These are phyloP conservation scores for Cyclopterus lumpus DNA, from an alignment of 2,797 vertebrate genomes.

Conservation along the genomic window DNA sequence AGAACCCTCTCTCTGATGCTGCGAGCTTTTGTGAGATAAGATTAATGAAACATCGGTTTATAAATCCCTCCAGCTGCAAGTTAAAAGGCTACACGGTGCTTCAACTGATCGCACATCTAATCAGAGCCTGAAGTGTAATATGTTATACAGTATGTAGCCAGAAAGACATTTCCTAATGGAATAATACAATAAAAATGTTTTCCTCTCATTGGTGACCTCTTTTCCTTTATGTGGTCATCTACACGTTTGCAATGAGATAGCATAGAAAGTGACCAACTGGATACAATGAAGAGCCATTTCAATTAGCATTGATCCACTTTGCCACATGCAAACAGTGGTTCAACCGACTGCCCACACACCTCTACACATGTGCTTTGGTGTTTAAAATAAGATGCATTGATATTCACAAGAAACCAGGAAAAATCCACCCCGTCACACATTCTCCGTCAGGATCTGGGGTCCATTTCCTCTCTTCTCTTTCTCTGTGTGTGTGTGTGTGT, in stretches of 20 bases:
- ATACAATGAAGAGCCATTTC: not conserved
- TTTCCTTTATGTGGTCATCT: not conserved
- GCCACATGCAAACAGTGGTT: conserved; percentile 46
- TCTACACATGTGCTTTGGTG: conserved; percentile 70
- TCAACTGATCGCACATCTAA: conserved; percentile 10
- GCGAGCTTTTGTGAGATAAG: conserved; percentile 40
- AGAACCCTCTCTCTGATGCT: conserved; percentile 28
- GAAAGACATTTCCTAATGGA: conserved; percentile 2
- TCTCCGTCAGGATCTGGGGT: conserved; percentile 65
- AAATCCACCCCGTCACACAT: conserved; percentile 56
- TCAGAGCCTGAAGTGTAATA: not conserved
- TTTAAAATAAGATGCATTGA: conserved; percentile 69
- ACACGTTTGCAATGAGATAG: not conserved
- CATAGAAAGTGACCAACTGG: not conserved
- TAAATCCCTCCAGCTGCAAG: conserved; percentile 30
- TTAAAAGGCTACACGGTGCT: conserved; percentile 23
- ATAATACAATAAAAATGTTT: not conserved
- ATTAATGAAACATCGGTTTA: conserved; percentile 36
- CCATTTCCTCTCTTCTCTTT: conserved; percentile 44
- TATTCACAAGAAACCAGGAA: conserved; percentile 68
- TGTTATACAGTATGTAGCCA: not conserved
- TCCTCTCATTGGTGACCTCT: not conserved
- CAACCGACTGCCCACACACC: conserved; percentile 61
- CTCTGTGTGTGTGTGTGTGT: no score
- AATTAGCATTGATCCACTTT: conserved; percentile 13